Percentiles rank a stretch among this genome's conserved stretches.
Conservation (phyloP, 2,888 invertebrate species). For the Alentia gelatinosa region DNA sequence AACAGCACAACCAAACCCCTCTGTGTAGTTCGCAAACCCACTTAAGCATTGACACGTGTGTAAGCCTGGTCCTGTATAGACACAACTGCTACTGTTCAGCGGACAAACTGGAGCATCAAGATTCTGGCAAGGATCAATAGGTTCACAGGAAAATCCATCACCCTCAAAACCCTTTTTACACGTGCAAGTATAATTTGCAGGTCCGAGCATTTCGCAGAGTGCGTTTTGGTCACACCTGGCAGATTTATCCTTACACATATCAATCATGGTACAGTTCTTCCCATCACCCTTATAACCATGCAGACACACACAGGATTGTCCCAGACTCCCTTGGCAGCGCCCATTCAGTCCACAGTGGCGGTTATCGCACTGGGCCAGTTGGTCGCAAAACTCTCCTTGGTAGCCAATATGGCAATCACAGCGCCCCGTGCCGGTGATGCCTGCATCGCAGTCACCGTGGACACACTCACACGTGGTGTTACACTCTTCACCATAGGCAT, state of each 20-base stretch:
- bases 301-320: background rate
- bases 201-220: slow-evolving; percentile 66
- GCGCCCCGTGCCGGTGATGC: slow-evolving; percentile 66
- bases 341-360: slow-evolving; percentile 69
- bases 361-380: slow-evolving; percentile 66
- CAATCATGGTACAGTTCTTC: background rate
- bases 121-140: slow-evolving; percentile 72
- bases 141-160: slow-evolving; percentile 72
- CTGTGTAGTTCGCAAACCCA: slow-evolving; percentile 70
- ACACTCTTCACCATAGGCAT: slow-evolving; percentile 48
- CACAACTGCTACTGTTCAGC: slow-evolving; percentile 68
- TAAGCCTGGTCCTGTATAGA: slow-evolving; percentile 69
- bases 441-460: slow-evolving; percentile 68
- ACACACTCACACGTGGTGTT: slow-evolving; percentile 66
- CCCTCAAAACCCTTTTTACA: slow-evolving; percentile 72
- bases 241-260: slow-evolving; percentile 57
- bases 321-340: slow-evolving; percentile 62
- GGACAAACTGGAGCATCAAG: slow-evolving; percentile 72
- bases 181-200: slow-evolving; percentile 67
- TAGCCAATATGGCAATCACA: slow-evolving; percentile 70
- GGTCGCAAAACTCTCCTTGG: slow-evolving; percentile 68
- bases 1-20: slow-evolving; percentile 68
- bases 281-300: slow-evolving; percentile 25
- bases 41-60: slow-evolving; percentile 69
- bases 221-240: slow-evolving; percentile 68